These are phyloP conservation scores for Lysiphlebus fabarum DNA, from an alignment of 1,140 invertebrate genomes.

Conservation along the genomic window DNA sequence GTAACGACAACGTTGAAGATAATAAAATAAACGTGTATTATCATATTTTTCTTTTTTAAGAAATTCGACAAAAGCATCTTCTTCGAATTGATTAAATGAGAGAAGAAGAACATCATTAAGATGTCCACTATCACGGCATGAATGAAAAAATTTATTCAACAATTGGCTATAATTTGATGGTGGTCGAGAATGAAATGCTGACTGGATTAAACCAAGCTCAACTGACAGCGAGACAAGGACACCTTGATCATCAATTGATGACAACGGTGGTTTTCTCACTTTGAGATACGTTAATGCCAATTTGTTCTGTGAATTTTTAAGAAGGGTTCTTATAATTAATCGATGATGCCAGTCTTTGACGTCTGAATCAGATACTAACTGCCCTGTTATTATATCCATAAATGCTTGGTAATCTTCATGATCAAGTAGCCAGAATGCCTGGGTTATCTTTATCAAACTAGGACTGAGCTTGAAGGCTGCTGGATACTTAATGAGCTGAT, in stretches of 20 bases:
- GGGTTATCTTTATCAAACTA: conserved; percentile 70
- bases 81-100: conserved; percentile 56
- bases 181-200: conserved; percentile 60
- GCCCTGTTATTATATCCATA: conserved; percentile 45
- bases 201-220: conserved; percentile 58
- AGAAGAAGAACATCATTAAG: conserved; percentile 59
- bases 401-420: conserved; percentile 67
- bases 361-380: conserved; percentile 46
- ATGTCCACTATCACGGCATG: conserved; percentile 52
- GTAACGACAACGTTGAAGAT: conserved; percentile 46
- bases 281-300: conserved; percentile 58
- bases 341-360: conserved; percentile 61
- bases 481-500: conserved; percentile 71
- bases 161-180: conserved; percentile 44
- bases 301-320: conserved; percentile 56
- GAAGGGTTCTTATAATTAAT: conserved; percentile 57
- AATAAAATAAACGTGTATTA: conserved; percentile 46
- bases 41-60: conserved; percentile 47
- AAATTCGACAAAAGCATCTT: conserved; percentile 57
- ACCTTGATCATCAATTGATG: conserved; percentile 54
- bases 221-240: conserved; percentile 56
- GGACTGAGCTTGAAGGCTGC: conserved; percentile 69
- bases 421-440: conserved; percentile 84
- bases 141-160: conserved; percentile 43
- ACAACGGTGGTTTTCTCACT: conserved; percentile 54